A percentile compares a stretch with the other conserved stretches of the same genome.
Conservation (phyloP, 2,888 invertebrate genomes). For the Rhingia campestris region DNA sequence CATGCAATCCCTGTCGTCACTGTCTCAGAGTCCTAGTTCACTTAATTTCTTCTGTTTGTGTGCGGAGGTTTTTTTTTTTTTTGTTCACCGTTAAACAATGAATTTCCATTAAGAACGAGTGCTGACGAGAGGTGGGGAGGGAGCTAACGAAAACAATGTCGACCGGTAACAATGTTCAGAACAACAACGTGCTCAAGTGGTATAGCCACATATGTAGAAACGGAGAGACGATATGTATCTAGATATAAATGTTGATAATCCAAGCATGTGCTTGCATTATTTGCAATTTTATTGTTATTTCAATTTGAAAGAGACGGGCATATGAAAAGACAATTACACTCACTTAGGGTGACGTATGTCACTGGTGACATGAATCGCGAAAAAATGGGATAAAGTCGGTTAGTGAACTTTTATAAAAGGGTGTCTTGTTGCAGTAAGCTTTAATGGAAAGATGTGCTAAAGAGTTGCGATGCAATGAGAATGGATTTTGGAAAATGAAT, state of each 20-base stretch:
- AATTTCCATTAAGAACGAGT: conserved; percentile 58
- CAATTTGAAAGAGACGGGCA: background rate
- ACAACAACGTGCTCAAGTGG: conserved; percentile 65
- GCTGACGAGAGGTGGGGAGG: background rate
- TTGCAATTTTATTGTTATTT: conserved; percentile 41
- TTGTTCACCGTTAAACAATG: conserved; percentile 45
- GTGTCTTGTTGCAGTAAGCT: background rate
- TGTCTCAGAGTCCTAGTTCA: background rate
- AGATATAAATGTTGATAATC: conserved; percentile 23
- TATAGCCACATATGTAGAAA: conserved; percentile 43
- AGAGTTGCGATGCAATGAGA: background rate
- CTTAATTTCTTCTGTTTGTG: conserved; percentile 17
- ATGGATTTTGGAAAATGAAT: too few species aligned
- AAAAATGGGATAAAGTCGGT: conserved; percentile 34
- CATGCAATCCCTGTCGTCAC: conserved; percentile 1
- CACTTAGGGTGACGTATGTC: conserved; percentile 26
- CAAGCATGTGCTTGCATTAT: conserved; percentile 35
- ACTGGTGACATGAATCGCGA: conserved; percentile 43
- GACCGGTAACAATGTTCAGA: conserved; percentile 19
- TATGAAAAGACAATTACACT: conserved; percentile 16
- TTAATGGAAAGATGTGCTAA: background rate
- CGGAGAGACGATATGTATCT: background rate
- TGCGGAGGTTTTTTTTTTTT: background rate
- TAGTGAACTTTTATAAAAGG: conserved; percentile 32
- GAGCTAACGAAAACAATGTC: conserved; percentile 46